Evolutionary conservation across 2,113 vertebrate genomes (phyloP).

Genomic region (Entelurus aequoreus): DNA sequence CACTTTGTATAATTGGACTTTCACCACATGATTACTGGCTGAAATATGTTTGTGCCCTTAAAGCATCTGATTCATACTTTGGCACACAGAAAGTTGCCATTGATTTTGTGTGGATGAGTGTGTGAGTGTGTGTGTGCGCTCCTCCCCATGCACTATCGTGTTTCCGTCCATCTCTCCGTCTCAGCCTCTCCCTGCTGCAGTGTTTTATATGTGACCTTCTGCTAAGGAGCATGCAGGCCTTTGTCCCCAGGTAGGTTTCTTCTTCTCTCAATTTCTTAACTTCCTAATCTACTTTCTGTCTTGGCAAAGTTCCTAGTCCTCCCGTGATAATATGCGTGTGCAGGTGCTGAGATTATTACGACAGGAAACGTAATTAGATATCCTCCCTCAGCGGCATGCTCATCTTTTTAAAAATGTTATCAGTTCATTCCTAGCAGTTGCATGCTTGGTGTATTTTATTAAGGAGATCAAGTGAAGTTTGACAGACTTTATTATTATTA

Average conservation of each 20-base stretch:
- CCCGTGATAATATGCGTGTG: background rate
- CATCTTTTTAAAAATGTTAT: slow-evolving; percentile 11
- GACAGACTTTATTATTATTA: background rate
- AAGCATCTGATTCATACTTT: slow-evolving; percentile 16
- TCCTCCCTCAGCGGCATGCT: slow-evolving; percentile 10
- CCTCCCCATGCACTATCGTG: slow-evolving; percentile 12
- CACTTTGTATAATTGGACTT: too few species aligned
- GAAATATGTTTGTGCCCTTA: too few species aligned
- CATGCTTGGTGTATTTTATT: background rate
- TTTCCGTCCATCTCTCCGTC: slow-evolving; percentile 17
- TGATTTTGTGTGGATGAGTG: slow-evolving; percentile 27
- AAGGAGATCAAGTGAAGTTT: slow-evolving; percentile 8
- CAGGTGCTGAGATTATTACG: slow-evolving; percentile 21
- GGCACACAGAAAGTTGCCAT: slow-evolving; percentile 25
- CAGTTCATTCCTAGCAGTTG: slow-evolving; percentile 20
- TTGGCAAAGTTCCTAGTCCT: slow-evolving; percentile 7
- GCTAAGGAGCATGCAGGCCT: slow-evolving; percentile 61
- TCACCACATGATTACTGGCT: background rate
- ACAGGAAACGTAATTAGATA: slow-evolving; percentile 3
- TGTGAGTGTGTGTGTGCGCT: slow-evolving; percentile 1
- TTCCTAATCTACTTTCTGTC: background rate
- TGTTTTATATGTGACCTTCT: slow-evolving; percentile 50
- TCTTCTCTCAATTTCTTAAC: slow-evolving; percentile 12
- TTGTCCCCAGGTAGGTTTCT: slow-evolving; percentile 64
- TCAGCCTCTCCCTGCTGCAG: slow-evolving; percentile 53